phyloP scores from a whole-genome alignment of 1,140 invertebrate genomes.

The Chrysomallon squamiferum region DNA sequence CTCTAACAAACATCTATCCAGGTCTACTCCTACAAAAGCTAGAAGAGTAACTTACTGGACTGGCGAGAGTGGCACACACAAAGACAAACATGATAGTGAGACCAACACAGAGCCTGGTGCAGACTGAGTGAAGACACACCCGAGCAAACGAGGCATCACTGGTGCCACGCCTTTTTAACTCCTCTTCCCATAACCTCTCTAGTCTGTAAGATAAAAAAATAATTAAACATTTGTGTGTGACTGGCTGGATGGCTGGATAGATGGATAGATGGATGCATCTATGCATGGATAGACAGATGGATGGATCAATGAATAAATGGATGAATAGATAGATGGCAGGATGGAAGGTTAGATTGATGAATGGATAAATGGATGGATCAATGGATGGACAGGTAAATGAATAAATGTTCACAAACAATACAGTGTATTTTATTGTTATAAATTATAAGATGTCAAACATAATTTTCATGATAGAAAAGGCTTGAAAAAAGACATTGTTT shows the following conservation, averaged over 20 bases:
- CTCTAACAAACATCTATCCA: too few species aligned
- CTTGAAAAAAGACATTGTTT: too few species aligned
- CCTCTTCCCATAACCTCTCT: slow-evolving; percentile 61
- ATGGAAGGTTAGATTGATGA: neutral
- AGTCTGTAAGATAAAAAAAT: slow-evolving; percentile 50
- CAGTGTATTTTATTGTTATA: too few species aligned
- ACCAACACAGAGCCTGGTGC: slow-evolving; percentile 67
- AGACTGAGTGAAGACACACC: slow-evolving; percentile 68
- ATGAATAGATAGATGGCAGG: neutral
- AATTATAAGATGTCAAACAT: too few species aligned
- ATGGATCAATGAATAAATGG: neutral
- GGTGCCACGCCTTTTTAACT: slow-evolving; percentile 50
- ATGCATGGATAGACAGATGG: neutral
- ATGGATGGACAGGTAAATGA: neutral
- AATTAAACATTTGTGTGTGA: too few species aligned
- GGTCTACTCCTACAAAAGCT: too few species aligned
- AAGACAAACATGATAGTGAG: slow-evolving; percentile 66
- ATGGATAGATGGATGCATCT: neutral
- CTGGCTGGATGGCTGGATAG: neutral
- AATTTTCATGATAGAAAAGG: too few species aligned
- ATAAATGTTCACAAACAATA: neutral
- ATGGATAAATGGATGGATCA: too few species aligned
- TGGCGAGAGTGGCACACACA: slow-evolving; percentile 70
- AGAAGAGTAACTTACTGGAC: slow-evolving; percentile 66
- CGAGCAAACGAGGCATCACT: slow-evolving; percentile 63